Evolutionary conservation across 2,113 vertebrate species (phyloP).

Genomic region (Piprites chloris): DNA sequence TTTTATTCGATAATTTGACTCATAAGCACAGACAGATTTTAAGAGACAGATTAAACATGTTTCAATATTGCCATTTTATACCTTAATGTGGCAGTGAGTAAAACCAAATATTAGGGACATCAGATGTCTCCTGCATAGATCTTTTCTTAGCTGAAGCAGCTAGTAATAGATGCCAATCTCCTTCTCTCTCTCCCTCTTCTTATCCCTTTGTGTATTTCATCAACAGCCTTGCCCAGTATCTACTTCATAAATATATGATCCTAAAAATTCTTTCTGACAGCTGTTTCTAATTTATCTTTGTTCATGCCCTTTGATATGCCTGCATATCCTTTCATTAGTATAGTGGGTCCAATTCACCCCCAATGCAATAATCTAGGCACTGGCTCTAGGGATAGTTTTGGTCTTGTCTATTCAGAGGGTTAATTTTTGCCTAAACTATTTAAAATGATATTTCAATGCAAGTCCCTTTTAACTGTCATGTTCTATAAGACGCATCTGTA

Average conservation of each 20-base stretch:
- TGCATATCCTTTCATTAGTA: neutral
- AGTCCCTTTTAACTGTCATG: neutral
- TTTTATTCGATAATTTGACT: neutral
- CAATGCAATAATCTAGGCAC: neutral
- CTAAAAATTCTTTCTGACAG: slow-evolving; percentile 28
- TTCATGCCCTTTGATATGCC: neutral
- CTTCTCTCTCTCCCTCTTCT: neutral
- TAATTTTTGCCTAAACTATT: slow-evolving; percentile 8
- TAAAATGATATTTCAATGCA: slow-evolving; percentile 6
- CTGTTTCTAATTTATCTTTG: slow-evolving; percentile 19
- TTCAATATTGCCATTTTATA: neutral
- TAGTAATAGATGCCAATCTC: neutral
- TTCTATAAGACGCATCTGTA: neutral
- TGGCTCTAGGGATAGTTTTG: neutral
- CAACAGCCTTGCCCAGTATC: neutral
- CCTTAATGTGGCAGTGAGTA: neutral
- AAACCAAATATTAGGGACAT: neutral
- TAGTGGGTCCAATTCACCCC: neutral
- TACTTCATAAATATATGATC: neutral
- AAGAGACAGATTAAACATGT: neutral
- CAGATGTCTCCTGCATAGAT: neutral
- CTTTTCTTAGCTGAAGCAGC: neutral
- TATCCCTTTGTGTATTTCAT: neutral
- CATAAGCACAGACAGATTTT: neutral
- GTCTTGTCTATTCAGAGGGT: neutral